A percentile compares a stretch with the other conserved stretches of the same genome.
These are phyloP conservation scores for Drosophila mauritiana DNA, from an alignment of 1,140 invertebrate species.

Conservation along the genomic window DNA sequence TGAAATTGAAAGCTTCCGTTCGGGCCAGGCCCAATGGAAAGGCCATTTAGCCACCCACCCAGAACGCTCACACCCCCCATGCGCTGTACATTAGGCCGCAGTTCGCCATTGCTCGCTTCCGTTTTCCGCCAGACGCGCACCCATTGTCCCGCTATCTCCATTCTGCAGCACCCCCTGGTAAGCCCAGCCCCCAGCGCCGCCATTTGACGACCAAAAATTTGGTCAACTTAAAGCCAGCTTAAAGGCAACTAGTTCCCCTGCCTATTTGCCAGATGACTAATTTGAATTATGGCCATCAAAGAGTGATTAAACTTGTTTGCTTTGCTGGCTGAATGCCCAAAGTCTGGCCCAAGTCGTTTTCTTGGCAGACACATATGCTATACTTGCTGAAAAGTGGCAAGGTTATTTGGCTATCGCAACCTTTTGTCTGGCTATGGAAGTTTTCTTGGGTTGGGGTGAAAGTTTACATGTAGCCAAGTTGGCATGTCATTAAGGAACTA, in stretches of 20 bases:
- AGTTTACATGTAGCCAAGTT: constrained; percentile 4
- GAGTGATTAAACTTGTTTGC: constrained; percentile 72
- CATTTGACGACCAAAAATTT: constrained; percentile 47
- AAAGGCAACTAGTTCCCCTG: constrained; percentile 42
- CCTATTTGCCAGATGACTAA: constrained; percentile 76
- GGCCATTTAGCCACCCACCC: constrained; percentile 65
- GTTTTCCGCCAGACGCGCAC: constrained; percentile 61
- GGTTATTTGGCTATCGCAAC: constrained; percentile 29
- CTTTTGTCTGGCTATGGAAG: constrained; percentile 10
- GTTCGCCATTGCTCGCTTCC: constrained; percentile 69
- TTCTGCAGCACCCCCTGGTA: constrained; percentile 7
- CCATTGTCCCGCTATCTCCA: constrained; percentile 31
- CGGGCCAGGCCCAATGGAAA: constrained; percentile 40
- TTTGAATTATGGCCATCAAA: constrained; percentile 81
- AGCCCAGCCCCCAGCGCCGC: background rate
- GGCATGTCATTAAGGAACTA: background rate
- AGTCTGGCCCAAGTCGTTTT: constrained; percentile 36
- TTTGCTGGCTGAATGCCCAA: constrained; percentile 54
- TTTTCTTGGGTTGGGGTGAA: background rate
- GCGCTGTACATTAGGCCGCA: constrained; percentile 74
- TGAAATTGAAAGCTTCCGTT: constrained; percentile 82
- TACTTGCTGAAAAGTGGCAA: constrained; percentile 19
- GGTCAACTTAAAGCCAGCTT: constrained; percentile 69
- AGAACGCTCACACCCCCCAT: constrained; percentile 29
- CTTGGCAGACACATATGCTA: constrained; percentile 57